Evolutionary conservation across 2,113 vertebrate species (phyloP), one percentile per base, ranked within the genome.

Genomic region (Mesitornis unicolor): DNA sequence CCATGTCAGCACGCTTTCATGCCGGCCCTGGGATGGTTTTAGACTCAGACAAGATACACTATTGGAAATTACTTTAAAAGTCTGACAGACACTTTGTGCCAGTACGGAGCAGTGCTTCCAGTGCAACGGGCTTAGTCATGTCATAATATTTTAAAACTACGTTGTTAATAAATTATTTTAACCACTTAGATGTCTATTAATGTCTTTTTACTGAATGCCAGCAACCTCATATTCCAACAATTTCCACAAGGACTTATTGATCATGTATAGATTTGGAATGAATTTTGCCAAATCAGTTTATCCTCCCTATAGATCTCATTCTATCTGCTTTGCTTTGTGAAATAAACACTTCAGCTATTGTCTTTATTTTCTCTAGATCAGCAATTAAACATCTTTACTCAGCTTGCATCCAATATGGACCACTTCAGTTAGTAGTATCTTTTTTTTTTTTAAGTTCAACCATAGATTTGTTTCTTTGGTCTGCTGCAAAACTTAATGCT

Each of bases 211-310:
- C 83, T 16, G 57, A 67, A 89, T 70, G 93, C 93, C 90, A 96
- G 90, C 92, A 91, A 64, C 76, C 53, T 95, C 83, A 92, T 95
- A 84, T 79, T 93, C 84, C 90, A 91, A 82, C 89, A 65, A 84
- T 95, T 94, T 92, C 93, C 57, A 93, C 73, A 93, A 91, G 83
- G 83, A 22, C 53, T 87, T 96, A 97, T 95, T 95, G 96, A 96
- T 91, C 76, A 90, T 7, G 13, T 92, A 95, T 96, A 53, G 96
- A 95, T 97, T 92, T 64, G 92, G 89, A 96, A 83, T 90, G 89
- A 94, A 82, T 95, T 97, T 95, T 95, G 95, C 95, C 96, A 95
- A 33, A 96, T 95, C 82, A 88, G 89, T 93, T 94, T 90, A 84
- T 96, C 78, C 31, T 77, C 50, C 57, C 40, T 84, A 45, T 93